A percentile compares a stretch with the other conserved stretches of the same genome.
phyloP scores from a whole-genome alignment of 2,797 vertebrate species.

The Megalops cyprinoides region DNA sequence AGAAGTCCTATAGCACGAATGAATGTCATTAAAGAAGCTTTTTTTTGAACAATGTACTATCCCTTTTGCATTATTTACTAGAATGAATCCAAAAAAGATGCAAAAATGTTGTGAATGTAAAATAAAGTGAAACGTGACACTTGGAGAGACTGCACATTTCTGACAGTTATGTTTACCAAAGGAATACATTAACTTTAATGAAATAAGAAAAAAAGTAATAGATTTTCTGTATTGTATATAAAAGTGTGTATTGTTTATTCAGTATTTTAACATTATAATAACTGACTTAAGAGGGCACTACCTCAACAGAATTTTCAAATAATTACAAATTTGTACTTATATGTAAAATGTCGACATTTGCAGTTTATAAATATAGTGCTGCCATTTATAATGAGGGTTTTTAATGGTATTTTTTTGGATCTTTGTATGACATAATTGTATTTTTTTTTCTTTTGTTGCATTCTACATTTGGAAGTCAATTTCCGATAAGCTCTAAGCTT shows the following conservation, averaged over 20 bases:
- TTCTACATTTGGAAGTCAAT: slow-evolving; percentile 59
- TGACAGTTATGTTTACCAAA: slow-evolving; percentile 73
- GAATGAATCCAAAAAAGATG: slow-evolving; percentile 61
- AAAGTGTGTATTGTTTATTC: slow-evolving; percentile 49
- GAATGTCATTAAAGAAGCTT: slow-evolving; percentile 68
- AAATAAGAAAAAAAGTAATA: slow-evolving; percentile 47
- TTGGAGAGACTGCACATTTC: slow-evolving; percentile 56
- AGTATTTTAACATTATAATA: slow-evolving; percentile 57
- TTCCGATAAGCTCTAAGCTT: slow-evolving; percentile 80
- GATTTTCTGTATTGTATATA: slow-evolving; percentile 62
- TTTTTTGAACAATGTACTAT: slow-evolving; percentile 57
- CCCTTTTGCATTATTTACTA: slow-evolving; percentile 58
- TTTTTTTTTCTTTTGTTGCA: slow-evolving; percentile 48
- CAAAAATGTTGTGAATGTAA: slow-evolving; percentile 76
- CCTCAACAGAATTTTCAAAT: slow-evolving; percentile 70
- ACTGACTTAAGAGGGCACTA: slow-evolving; percentile 80
- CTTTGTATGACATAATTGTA: slow-evolving; percentile 37
- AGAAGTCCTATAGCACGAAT: slow-evolving; percentile 62
- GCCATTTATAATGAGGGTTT: slow-evolving; percentile 42
- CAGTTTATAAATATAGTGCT: slow-evolving; percentile 44
- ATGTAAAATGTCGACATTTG: slow-evolving; percentile 55
- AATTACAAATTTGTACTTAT: slow-evolving; percentile 58
- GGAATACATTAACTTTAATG: slow-evolving; percentile 68
- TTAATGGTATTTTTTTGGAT: slow-evolving; percentile 48
- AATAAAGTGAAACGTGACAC: slow-evolving; percentile 65